Evolutionary conservation across 2,113 vertebrate genomes (phyloP), one percentile per base, ranked within the genome.

Genomic region (Symphodus melops): DNA sequence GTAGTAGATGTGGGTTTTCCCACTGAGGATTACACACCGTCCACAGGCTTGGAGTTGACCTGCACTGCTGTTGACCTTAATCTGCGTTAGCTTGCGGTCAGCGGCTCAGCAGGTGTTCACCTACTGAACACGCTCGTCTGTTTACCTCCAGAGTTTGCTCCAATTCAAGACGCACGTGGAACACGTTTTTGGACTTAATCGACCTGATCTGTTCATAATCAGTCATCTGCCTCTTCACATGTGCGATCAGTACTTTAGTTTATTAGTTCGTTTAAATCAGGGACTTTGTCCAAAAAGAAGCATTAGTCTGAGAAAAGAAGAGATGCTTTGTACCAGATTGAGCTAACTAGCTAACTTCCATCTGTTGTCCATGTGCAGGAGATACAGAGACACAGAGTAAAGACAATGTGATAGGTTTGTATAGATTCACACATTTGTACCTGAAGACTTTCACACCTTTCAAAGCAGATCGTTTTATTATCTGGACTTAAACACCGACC

Each of bases 61-160:
- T 49, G 51, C 17, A 53, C 37, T 59, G 61, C 61, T 33, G 41
- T 39, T 59, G 48, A 63, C 63, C 63, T 56, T 80, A 68, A 80
- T 80, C 77, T 41, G 23, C 8, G 3, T 51, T 42, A 49, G 41
- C 49, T 49, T 68, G 19, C 1, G 10, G 56, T 20, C 9, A 1
- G 16, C 55, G 25, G 42, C 46, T 65, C 28, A 49, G 44, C 59
- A 44, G 66, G 2, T n/a, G 8, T 9, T 68, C 54, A 20, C 59
- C 53, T 36, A 23, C 51, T 44, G 39, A 17, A 9, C 37, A n/a
- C 14, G 16, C 12, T 19, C 17, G 12, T 17, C 60, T 55, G 59
- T 3, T 67, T 17, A 11, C 19, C 19, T 13, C n/a, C n/a, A n/a
- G 41, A 57, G 42, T 75, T 33, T 67, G 25, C 19, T n/a, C 56